Evolutionary conservation across 2,113 vertebrate genomes (phyloP).

Genomic region (Hystrix brachyura): DNA sequence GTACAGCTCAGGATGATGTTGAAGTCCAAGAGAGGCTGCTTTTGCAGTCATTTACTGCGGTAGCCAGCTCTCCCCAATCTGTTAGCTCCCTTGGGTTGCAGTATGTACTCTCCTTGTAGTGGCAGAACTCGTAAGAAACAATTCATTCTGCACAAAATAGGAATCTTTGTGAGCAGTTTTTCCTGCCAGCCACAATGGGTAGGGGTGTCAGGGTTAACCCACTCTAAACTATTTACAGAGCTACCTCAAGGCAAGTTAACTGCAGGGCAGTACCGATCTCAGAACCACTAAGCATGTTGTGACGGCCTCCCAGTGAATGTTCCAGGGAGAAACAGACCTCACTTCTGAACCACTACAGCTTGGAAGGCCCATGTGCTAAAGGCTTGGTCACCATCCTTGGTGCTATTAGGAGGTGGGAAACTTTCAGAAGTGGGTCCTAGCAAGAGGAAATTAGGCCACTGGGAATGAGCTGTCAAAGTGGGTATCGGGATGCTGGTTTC

Average conservation of each 20-base stretch:
- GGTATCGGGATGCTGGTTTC: background rate
- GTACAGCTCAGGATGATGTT: background rate
- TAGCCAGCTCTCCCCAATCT: background rate
- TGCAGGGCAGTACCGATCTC: background rate
- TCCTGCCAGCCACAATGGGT: background rate
- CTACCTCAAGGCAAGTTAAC: background rate
- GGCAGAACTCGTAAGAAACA: background rate
- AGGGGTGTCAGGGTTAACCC: background rate
- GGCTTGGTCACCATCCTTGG: background rate
- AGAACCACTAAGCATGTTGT: background rate
- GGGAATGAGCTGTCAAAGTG: background rate
- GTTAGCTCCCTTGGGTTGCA: background rate
- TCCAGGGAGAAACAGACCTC: background rate
- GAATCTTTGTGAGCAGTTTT: background rate
- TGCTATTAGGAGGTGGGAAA: background rate
- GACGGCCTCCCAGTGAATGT: rapidly evolving
- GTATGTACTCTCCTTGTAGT: background rate
- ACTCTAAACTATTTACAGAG: background rate
- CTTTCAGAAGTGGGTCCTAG: background rate
- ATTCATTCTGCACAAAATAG: background rate
- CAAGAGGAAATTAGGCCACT: too few relatives aligned
- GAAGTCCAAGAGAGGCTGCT: background rate
- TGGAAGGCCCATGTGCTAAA: background rate
- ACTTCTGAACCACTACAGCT: background rate
- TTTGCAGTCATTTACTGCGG: background rate